Base-by-base conservation (phyloP, 2,113 vertebrate species). In the Hippocampus comes region DNA sequence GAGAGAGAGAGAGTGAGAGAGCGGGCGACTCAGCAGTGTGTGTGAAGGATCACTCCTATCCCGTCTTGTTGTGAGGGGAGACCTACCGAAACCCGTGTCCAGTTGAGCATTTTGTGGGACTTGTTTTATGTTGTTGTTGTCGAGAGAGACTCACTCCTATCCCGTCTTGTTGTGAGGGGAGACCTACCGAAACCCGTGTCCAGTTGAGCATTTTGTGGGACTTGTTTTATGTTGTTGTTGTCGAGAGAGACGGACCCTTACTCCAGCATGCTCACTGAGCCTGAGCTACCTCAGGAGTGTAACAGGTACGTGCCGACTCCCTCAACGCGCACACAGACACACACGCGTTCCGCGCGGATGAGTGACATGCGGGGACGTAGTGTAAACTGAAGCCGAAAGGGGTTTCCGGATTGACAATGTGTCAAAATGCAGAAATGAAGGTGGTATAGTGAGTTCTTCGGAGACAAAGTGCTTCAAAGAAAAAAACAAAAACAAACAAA, bases 221-320 rank as follows among this genome's bases (percentile, higher is more conserved):
- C 94, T 94, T 6, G 94, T 94, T 91, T 91, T 91, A 94, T 93
- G 93, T 94, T 92, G 92, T 94, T 93, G 94, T 93, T 90, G 88
- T 76, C 87, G 78, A 89, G 88, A 89, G 88, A 85, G 77, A 86
- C 93, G 92, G 91, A 93, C 90, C 92, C 90, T 90, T 93, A 93
- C 92, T 94, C 93, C 95, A 97, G 95, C 95, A 98, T 98, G 96
- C 95, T 97, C 86, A 98, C 95, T 93, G 95, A 96, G 92, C 95
- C 96, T 93, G 95, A 97, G 94, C 95, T 96, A 94, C 95, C 95
- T 91, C 96, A 94, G 95, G 95, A 97, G 95, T 97, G 96, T 95
- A 96, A 97, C 94, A 98, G 96, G 95, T 97, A 95, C 91, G 95
- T 94, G 79, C 75, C 78, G 72, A 82, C 75, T 78, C 61, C 75